Evolutionary conservation across 2,113 vertebrate genomes (phyloP), one percentile per base, ranked within the genome.

Genomic region (Microcebus murinus): DNA sequence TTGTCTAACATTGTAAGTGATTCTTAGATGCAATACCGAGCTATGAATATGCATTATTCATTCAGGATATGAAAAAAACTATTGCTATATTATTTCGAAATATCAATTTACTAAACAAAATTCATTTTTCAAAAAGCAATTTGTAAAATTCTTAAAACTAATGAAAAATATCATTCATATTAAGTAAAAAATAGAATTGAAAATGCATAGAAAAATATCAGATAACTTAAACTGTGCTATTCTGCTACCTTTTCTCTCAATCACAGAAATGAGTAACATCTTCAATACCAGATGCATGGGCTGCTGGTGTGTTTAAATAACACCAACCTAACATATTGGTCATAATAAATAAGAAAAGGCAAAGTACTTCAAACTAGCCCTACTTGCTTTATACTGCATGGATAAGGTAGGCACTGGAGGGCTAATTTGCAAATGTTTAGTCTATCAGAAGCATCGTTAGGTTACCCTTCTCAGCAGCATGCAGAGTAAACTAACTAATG

Each of bases 381-480:
- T 71, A 55, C 65, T 96, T 90, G 90, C 91, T 96, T 97, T 70
- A 39, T 83, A 82, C 20, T 63, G 55, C 31, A 42, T 8, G 31
- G 34, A 52, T 50, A 96, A 92, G 9, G 50, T 9, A 95, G 87
- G 90, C 29, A 94, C 74, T 15, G 61, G 87, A 96, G 95, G 36
- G 42, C 27, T 96, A 86, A 80, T 97, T 91, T 98, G 90, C 65
- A 97, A 97, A 97, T 95, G 86, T 96, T 98, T 97, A 93, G 90
- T 97, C 89, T 96, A 84, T 98, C 97, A 97, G 95, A 98, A 98
- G 34, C 95, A 91, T 93, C 42, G 67, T 98, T 97, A 97, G 87
- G 39, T 95, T 85, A 14, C 48, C 82, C 18, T 96, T 67, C 85
- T 65, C 36, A 57, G 96, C 74, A 98, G 96, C 98, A 94, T 52